These are phyloP conservation scores for Eurytoma californica DNA, from an alignment of 2,888 invertebrate genomes.

Conservation along the genomic window DNA sequence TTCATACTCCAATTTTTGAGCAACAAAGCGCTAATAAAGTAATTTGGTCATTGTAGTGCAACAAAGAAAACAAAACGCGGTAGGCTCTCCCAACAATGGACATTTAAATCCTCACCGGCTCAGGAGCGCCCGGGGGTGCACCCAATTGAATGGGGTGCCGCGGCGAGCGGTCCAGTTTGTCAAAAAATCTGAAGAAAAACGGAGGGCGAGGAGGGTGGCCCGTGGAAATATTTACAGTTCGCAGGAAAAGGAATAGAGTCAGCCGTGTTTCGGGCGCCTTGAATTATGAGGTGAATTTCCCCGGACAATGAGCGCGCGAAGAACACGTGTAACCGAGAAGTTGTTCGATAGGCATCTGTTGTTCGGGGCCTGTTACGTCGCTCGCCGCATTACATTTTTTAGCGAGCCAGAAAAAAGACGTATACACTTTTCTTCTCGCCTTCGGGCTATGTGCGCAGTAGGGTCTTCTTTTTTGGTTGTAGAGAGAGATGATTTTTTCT, in stretches of 20 bases:
- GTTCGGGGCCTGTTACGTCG: neutral
- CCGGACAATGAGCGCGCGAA: conserved; percentile 3
- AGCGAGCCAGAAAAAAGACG: neutral
- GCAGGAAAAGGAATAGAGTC: conserved; percentile 39
- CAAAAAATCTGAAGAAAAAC: conserved; percentile 8
- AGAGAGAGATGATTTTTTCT: conserved; percentile 13
- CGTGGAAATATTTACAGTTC: conserved; percentile 44
- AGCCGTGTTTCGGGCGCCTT: neutral
- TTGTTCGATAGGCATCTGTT: conserved; percentile 43
- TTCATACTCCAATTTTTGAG: conserved; percentile 12
- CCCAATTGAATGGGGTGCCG: neutral
- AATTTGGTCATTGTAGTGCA: conserved; percentile 21
- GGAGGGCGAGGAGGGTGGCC: neutral
- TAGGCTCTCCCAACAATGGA: conserved; percentile 18
- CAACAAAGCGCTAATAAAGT: conserved; percentile 47
- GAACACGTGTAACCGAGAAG: conserved; percentile 46
- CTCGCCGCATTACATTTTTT: neutral
- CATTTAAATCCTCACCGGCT: conserved; percentile 35
- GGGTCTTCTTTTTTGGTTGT: neutral
- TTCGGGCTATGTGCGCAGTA: neutral
- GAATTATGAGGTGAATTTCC: conserved; percentile 50
- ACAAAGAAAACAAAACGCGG: conserved; percentile 13
- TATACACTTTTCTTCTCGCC: conserved; percentile 18
- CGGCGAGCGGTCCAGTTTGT: conserved; percentile 27
- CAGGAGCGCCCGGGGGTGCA: neutral